Percentiles rank a stretch among this genome's conserved stretches.
Evolutionary conservation across 2,797 vertebrate species (phyloP).

Genomic region (Miichthys miiuy): DNA sequence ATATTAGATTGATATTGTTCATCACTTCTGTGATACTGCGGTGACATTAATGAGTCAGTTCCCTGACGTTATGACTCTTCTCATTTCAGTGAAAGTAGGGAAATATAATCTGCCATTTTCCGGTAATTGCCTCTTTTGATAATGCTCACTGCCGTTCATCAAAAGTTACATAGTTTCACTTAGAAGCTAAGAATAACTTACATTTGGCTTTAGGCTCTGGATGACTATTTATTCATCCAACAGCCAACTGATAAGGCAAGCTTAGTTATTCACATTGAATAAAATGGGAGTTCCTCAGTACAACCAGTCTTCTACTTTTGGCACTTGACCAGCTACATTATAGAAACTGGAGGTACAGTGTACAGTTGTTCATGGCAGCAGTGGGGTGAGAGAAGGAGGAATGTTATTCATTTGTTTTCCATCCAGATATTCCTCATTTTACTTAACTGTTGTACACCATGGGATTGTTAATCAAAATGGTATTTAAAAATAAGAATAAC

Average conservation of each 20-base stretch:
- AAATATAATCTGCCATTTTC: background rate
- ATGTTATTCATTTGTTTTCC: background rate
- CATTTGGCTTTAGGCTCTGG: background rate
- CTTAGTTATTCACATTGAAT: background rate
- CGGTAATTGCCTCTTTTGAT: background rate
- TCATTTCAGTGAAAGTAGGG: background rate
- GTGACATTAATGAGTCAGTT: background rate
- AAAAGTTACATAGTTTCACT: background rate
- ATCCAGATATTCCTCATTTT: background rate
- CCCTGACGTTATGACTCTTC: background rate
- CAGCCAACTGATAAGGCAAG: background rate
- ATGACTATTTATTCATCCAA: background rate
- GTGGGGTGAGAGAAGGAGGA: background rate
- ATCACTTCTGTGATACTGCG: too few relatives aligned
- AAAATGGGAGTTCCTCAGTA: background rate
- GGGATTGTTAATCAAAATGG: background rate
- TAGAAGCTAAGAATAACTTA: background rate
- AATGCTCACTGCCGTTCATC: background rate
- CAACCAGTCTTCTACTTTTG: background rate
- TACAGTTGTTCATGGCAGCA: conserved; percentile 2
- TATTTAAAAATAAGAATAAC: conserved; percentile 13
- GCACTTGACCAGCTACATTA: conserved; percentile 4
- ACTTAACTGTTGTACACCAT: background rate
- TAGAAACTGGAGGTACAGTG: background rate
- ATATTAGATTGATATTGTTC: too few relatives aligned